A percentile compares a stretch with the other conserved stretches of the same genome.
phyloP scores from a whole-genome alignment of 37 sponge, comb jelly and placozoan species.

The Chondrilla cf. caribensis region DNA sequence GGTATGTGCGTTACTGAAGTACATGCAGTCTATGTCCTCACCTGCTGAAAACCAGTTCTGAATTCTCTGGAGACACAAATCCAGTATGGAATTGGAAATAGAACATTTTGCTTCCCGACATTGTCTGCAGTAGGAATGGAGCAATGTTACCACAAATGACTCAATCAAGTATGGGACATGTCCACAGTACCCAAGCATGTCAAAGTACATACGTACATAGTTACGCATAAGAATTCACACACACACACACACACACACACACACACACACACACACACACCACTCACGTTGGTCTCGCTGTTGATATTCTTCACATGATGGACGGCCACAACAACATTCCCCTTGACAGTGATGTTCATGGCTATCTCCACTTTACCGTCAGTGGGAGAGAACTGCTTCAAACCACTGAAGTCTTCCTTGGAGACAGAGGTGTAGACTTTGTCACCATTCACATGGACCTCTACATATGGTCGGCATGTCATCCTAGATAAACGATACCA shows the following conservation, averaged over 20 bases:
- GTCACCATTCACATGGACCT: conserved; percentile 59
- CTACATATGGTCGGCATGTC: conserved; percentile 78
- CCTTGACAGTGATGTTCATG: background rate
- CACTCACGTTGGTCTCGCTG: background rate
- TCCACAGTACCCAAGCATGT: no score
- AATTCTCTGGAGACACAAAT: conserved; percentile 43
- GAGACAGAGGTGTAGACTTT: conserved; percentile 65
- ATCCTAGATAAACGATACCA: conserved; percentile 37
- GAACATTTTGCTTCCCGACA: conserved; percentile 85
- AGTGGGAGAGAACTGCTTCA: conserved; percentile 6
- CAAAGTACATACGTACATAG: no score
- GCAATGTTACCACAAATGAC: no score
- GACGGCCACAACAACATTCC: background rate
- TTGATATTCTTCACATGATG: conserved; percentile 21
- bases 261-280: no score
- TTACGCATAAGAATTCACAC: no score
- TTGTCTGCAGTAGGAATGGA: conserved; percentile 42
- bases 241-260: no score
- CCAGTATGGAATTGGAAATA: conserved; percentile 85
- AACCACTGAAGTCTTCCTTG: conserved; percentile 47
- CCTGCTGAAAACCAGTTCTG: conserved; percentile 50
- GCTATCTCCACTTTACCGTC: background rate
- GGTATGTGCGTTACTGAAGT: background rate
- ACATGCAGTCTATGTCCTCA: conserved; percentile 9
- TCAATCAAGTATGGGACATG: no score